Evolutionary conservation across 2,113 vertebrate genomes (phyloP).

Genomic region (Oncorhynchus masou): DNA sequence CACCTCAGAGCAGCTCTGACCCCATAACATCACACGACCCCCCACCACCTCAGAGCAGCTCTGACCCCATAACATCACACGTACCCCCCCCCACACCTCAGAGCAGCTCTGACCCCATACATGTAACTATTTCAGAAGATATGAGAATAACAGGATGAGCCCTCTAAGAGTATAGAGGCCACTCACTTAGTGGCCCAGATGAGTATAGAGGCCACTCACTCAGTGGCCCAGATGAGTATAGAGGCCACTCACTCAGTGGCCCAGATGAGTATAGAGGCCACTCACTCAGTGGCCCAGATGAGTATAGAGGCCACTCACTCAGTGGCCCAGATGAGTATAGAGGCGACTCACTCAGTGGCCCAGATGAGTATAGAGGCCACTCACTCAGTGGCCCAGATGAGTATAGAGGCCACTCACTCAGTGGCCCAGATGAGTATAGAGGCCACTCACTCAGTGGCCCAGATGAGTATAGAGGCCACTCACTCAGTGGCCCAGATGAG

Average conservation of each 20-base stretch:
- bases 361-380: neutral
- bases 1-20: conserved; percentile 23
- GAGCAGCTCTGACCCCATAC: conserved; percentile 21
- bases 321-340: conserved; percentile 5
- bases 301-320: conserved; percentile 7
- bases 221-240: conserved; percentile 4
- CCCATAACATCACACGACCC: too few species aligned
- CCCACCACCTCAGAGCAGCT: too few species aligned
- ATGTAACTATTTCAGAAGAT: too few species aligned
- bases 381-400: conserved; percentile 13
- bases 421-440: conserved; percentile 1
- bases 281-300: conserved; percentile 10
- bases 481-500: conserved; percentile 11
- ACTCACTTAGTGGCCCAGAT: conserved; percentile 10
- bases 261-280: neutral
- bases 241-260: conserved; percentile 10
- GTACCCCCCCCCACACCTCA: neutral
- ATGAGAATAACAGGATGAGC: too few species aligned
- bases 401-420: conserved; percentile 5
- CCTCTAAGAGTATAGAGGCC: too few species aligned
- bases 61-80: too few species aligned
- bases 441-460: conserved; percentile 9
- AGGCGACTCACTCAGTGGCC: conserved; percentile 8
- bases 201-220: conserved; percentile 8
- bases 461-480: neutral